A percentile compares a stretch with the other conserved stretches of the same genome.
phyloP scores from a whole-genome alignment of 2,113 vertebrate species.

The Embiotoca jacksoni region DNA sequence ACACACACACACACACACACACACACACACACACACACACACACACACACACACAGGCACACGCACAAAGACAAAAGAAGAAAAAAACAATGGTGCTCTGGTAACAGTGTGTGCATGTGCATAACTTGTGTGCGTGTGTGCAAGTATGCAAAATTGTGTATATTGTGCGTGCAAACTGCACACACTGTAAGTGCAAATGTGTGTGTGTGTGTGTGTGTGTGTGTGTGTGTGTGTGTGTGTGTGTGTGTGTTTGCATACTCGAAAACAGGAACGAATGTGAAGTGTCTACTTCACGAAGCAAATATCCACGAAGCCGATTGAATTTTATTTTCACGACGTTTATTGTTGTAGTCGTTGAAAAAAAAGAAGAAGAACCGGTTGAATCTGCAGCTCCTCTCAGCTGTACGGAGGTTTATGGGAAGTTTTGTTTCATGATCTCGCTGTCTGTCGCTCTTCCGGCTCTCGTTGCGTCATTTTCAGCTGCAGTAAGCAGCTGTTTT shows the following conservation, averaged over 20 bases:
- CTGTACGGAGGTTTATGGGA: neutral
- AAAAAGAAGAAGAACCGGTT: neutral
- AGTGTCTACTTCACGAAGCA: too few species aligned
- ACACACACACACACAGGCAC: slow-evolving; percentile 15
- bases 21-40: slow-evolving; percentile 33
- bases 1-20: slow-evolving; percentile 37
- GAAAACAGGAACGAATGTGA: too few species aligned
- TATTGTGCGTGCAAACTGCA: neutral
- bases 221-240: neutral
- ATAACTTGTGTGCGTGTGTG: neutral
- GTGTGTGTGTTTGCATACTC: neutral
- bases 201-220: neutral
- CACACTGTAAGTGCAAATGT: neutral
- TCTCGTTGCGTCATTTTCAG: too few species aligned
- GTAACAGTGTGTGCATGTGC: neutral
- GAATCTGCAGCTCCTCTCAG: neutral
- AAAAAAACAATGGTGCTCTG: neutral
- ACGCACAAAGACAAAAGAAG: neutral
- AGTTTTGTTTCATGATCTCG: too few species aligned
- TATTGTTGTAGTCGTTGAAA: too few species aligned
- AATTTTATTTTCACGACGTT: too few species aligned
- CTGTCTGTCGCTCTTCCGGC: too few species aligned
- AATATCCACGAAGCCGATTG: too few species aligned
- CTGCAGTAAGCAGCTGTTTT: too few species aligned
- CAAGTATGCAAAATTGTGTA: neutral